Conservation (phyloP, 2,888 invertebrate genomes). For the Aspidiotus rigidus region DNA sequence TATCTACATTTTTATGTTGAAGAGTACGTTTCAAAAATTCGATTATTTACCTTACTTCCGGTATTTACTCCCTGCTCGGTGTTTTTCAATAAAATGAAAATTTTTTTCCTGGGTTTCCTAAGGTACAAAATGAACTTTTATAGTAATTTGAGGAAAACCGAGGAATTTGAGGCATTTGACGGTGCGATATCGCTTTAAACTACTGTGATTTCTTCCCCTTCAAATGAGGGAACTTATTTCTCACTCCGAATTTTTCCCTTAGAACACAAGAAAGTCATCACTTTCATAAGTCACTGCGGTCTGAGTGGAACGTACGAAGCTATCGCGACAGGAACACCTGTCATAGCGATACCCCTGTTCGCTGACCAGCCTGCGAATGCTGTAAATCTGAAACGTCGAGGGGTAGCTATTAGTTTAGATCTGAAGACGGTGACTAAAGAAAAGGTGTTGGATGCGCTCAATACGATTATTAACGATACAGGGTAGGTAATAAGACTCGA, state of each 20-base stretch:
- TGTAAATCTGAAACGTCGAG: neutral
- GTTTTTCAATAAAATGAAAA: too few relatives aligned
- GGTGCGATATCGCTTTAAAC: neutral
- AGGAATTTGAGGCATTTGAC: too few relatives aligned
- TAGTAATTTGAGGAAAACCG: too few relatives aligned
- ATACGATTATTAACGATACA: slow-evolving; percentile 2
- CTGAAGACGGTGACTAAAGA: neutral
- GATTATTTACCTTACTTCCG: too few relatives aligned
- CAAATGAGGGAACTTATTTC: too few relatives aligned
- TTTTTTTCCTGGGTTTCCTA: too few relatives aligned
- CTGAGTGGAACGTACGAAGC: slow-evolving; percentile 14
- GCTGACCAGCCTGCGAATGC: slow-evolving; percentile 9
- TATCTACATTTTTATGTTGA: too few relatives aligned
- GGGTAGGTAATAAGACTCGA: neutral
- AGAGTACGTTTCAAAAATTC: too few relatives aligned
- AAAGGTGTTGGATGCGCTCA: neutral
- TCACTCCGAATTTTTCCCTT: too few relatives aligned
- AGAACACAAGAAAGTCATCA: slow-evolving; percentile 18
- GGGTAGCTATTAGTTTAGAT: slow-evolving; percentile 1
- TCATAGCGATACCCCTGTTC: slow-evolving; percentile 3
- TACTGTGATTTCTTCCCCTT: too few relatives aligned
- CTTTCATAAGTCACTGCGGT: slow-evolving; percentile 22
- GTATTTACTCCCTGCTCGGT: too few relatives aligned
- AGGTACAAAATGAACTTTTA: too few relatives aligned
- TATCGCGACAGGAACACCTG: slow-evolving; percentile 4